Evolutionary conservation across 35 echinoderm and acorn worm species (phyloP).

Genomic region (Anneissia japonica): DNA sequence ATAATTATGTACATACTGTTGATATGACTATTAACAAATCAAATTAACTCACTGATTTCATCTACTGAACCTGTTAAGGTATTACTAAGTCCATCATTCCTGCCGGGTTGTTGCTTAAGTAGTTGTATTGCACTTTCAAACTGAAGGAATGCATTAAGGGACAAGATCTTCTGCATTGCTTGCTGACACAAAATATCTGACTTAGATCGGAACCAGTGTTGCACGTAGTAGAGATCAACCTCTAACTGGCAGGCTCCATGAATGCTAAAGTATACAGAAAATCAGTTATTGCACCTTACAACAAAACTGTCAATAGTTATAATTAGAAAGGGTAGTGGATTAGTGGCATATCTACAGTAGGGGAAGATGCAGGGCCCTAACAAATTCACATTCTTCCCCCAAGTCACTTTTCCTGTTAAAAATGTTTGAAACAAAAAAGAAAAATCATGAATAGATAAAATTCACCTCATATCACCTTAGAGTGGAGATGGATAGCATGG

Average conservation of each 20-base stretch:
- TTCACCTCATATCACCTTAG: too few species aligned
- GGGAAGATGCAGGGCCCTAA: too few species aligned
- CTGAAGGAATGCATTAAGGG: constrained; percentile 70
- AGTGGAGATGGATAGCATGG: too few species aligned
- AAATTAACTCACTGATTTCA: constrained; percentile 55
- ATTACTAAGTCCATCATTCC: constrained; percentile 2
- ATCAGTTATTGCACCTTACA: too few species aligned
- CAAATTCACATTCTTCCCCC: too few species aligned
- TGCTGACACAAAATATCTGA: constrained; percentile 41
- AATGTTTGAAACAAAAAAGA: too few species aligned
- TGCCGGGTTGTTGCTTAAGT: constrained; percentile 73
- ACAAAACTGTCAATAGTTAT: too few species aligned
- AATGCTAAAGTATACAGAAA: constrained; percentile 24
- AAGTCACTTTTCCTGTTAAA: too few species aligned
- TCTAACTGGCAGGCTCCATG: constrained; percentile 81
- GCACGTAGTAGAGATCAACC: constrained; percentile 69
- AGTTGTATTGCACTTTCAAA: constrained; percentile 84
- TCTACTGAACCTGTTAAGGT: constrained; percentile 48
- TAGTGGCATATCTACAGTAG: too few species aligned
- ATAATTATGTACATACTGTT: too few species aligned
- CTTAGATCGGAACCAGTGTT: constrained; percentile 62
- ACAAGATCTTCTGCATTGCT: constrained; percentile 64
- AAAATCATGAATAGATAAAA: too few species aligned
- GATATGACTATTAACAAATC: background rate
- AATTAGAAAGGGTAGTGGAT: too few species aligned